Conservation (phyloP, 2,797 vertebrate species). For the Rhinatrema bivittatum region DNA sequence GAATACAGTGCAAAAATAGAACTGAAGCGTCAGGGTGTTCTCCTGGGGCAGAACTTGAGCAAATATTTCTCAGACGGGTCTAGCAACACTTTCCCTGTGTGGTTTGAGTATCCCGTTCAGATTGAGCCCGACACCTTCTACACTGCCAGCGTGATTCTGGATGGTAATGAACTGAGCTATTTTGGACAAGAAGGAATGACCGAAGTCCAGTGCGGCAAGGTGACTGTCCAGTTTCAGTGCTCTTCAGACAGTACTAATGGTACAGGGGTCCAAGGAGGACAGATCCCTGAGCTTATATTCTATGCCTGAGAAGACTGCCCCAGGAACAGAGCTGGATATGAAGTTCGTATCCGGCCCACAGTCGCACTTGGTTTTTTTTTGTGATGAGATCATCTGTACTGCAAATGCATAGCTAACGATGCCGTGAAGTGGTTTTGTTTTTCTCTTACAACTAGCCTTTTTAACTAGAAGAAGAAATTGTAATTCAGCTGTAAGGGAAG, state of each 20-base stretch:
- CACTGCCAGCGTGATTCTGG: slow-evolving; percentile 89
- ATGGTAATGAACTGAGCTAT: slow-evolving; percentile 92
- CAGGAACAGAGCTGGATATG: slow-evolving; percentile 8
- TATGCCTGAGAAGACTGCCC: slow-evolving; percentile 68
- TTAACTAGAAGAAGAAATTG: slow-evolving; percentile 26
- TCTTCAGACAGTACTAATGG: slow-evolving; percentile 97
- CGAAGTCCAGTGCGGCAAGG: slow-evolving; percentile 94
- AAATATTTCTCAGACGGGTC: slow-evolving; percentile 97
- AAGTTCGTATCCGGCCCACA: slow-evolving; percentile 26
- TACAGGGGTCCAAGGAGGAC: slow-evolving; percentile 92
- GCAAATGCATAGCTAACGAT: slow-evolving; percentile 34
- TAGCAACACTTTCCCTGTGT: slow-evolving; percentile 92
- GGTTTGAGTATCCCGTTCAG: slow-evolving; percentile 96
- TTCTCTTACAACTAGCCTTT: slow-evolving; percentile 32
- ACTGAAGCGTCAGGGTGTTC: slow-evolving; percentile 86
- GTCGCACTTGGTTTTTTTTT: slow-evolving; percentile 38
- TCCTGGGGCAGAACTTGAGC: slow-evolving; percentile 87
- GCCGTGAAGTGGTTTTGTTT: slow-evolving; percentile 27
- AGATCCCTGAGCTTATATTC: slow-evolving; percentile 96
- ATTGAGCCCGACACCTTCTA: slow-evolving; percentile 96
- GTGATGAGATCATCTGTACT: slow-evolving; percentile 29
- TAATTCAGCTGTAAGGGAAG: background rate
- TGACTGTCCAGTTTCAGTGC: slow-evolving; percentile 96
- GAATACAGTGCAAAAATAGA: slow-evolving; percentile 96
- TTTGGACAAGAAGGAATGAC: slow-evolving; percentile 98